Percentiles rank a stretch among this genome's conserved stretches.
These are phyloP conservation scores for Conus ventricosus DNA, from an alignment of 1,140 invertebrate species.

Conservation along the genomic window DNA sequence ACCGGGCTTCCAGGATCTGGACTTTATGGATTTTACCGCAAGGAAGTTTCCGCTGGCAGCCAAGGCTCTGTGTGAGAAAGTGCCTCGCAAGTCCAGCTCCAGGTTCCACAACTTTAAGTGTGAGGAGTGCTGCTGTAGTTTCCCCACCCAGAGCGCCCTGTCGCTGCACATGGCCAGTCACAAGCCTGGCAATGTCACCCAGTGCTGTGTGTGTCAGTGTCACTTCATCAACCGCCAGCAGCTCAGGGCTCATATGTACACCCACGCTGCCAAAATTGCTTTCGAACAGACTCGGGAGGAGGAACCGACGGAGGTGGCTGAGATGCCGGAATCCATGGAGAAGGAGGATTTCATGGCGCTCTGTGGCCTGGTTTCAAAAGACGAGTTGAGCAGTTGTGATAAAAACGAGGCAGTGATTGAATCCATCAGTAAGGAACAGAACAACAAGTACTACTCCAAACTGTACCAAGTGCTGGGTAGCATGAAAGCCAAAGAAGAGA, in stretches of 20 bases:
- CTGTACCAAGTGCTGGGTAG: constrained; percentile 15
- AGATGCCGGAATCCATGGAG: constrained; percentile 46
- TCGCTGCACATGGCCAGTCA: constrained; percentile 76
- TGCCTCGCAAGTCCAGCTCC: constrained; percentile 80
- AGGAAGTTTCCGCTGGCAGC: constrained; percentile 87
- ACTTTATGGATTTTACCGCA: constrained; percentile 86
- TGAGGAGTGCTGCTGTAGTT: constrained; percentile 82
- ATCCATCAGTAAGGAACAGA: constrained; percentile 54
- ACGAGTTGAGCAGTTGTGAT: constrained; percentile 40
- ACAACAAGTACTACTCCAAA: constrained; percentile 63
- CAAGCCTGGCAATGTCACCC: constrained; percentile 58
- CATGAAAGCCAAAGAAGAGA: neutral
- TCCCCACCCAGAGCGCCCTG: constrained; percentile 84
- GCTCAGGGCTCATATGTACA: constrained; percentile 69
- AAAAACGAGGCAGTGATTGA: constrained; percentile 36
- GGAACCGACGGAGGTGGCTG: constrained; percentile 38
- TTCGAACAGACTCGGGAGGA: constrained; percentile 52
- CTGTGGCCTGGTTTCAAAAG: constrained; percentile 78
- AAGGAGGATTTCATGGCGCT: constrained; percentile 88
- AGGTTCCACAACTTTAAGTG: constrained; percentile 83
- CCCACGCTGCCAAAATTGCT: constrained; percentile 66
- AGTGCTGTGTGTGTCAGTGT: constrained; percentile 70
- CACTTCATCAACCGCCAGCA: constrained; percentile 65
- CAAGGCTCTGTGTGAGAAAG: constrained; percentile 83
- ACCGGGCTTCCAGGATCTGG: constrained; percentile 83